Evolutionary conservation across 1,140 invertebrate genomes (phyloP), one percentile per base, ranked within the genome.

Genomic region (Sycophila sp.): DNA sequence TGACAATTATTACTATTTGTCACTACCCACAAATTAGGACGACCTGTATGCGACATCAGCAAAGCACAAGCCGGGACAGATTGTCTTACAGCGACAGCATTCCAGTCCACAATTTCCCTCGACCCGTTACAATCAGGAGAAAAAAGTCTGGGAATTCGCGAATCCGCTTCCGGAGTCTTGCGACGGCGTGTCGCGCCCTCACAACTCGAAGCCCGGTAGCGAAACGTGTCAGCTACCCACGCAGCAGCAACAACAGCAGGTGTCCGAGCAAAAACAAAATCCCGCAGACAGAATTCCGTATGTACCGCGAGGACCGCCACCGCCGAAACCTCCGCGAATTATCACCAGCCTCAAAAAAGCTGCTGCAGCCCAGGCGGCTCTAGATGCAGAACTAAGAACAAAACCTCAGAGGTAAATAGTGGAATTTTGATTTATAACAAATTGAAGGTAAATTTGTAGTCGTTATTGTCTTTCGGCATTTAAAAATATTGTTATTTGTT

Each of bases 241-340:
- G 75, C 4, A 74, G 73, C 58, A 42, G 4, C 74, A 76, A 32
- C 56, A 75, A 17, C 75, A 76, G 45, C 53, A 72, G 51, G 49
- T 59, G 19, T 40, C 36, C n/a, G 63, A 73, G 38, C 73, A 77
- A 28, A 78, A 82, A 76, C 78, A 78, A 73, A 85, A 81, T 80
- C 75, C 73, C 79, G 83, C 81, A 74, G 77, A 69, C 19, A 83
- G 74, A 47, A 62, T 77, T 47, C 73, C 76, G 34, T 71, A 76
- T 30, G 51, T 77, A 2, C 78, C 70, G 4, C 45, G 80, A 22
- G 82, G 82, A 38, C 78, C 77, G 24, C 69, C 76, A 26, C 77
- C 80, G 1, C 79, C 83, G 1, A 86, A 85, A 67, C 83, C 80
- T 49, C 80, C 83, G 8, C 77, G 83, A 51, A 82, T 84, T 51